Evolutionary conservation across 2,797 vertebrate species (phyloP), one percentile per base, ranked within the genome.

Genomic region (Florisuga fusca): DNA sequence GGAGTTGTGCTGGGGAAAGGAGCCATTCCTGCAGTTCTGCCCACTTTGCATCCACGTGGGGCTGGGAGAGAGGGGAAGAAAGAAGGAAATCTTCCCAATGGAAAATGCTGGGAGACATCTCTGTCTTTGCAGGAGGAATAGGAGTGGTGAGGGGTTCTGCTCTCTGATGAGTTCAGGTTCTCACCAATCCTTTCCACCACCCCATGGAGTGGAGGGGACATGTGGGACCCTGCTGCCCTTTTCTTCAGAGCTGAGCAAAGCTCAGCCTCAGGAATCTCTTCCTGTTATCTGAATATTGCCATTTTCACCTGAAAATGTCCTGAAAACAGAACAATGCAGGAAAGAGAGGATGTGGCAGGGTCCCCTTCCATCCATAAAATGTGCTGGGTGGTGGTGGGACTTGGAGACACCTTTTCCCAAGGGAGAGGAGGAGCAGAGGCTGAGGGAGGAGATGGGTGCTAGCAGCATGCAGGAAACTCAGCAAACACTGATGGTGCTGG

Each of bases 211-310:
- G 4, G 25, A 93, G 33, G 31, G 43, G 12, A 59, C 41, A n/a
- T 0, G 0, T 18, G 23, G 33, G 21, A 71, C 45, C 6, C 5
- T 2, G 0, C 27, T 76, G 45, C 19, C 18, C 4, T 90, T 55
- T 74, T 33, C 73, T 57, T 74, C 57, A 75, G 33, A 68, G 43
- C 26, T 80, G 21, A 73, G 25, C 31, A 36, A 90, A 67, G 6
- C 21, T 61, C 50, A 82, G 14, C 6, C 34, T 84, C 27, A 73
- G 29, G 54, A 76, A 9, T 26, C 22, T 69, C 23, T 51, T 91
- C 7, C 64, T 68, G 0, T 69, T 89, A 10, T 26, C 26, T 33
- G 23, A 59, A 79, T 58, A 69, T 36, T 75, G 22, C 5, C 4
- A 21, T 78, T 92, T 93, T 54, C 34, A 51, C 43, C 51, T 46